These are phyloP conservation scores for Epizoanthus rinbou DNA, from an alignment of 92 coral and sea anemone genomes.

Conservation along the genomic window DNA sequence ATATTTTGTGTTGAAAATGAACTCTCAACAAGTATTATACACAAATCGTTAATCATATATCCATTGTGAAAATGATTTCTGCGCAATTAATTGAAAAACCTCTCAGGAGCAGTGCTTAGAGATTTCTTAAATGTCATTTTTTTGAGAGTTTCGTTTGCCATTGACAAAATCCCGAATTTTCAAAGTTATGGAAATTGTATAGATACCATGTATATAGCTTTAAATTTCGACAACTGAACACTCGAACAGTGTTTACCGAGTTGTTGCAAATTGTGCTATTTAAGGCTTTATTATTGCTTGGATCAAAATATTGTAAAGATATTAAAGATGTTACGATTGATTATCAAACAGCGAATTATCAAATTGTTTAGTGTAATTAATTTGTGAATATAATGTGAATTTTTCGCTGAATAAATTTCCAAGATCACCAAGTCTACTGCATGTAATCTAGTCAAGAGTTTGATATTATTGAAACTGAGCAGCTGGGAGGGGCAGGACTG, in stretches of 20 bases:
- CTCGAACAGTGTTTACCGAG: not conserved
- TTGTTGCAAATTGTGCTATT: slow-evolving; percentile 11
- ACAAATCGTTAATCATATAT: too few species aligned
- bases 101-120: too few species aligned
- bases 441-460: not conserved
- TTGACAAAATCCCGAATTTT: too few species aligned
- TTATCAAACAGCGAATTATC: slow-evolving; percentile 12
- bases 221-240: not conserved
- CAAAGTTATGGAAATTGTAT: too few species aligned
- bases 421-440: not conserved
- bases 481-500: slow-evolving; percentile 12
- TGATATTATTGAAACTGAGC: slow-evolving; percentile 17
- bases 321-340: slow-evolving; percentile 1
- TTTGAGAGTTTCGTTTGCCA: too few species aligned
- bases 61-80: too few species aligned
- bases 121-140: too few species aligned
- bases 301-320: not conserved
- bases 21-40: too few species aligned
- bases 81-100: too few species aligned
- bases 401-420: not conserved
- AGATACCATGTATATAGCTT: not conserved
- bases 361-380: not conserved
- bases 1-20: too few species aligned
- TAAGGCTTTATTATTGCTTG: not conserved
- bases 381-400: slow-evolving; percentile 6